A percentile compares a stretch with the other conserved stretches of the same genome.
phyloP scores from a whole-genome alignment of 2,797 vertebrate species.

The Tenualosa thibaudeaui region DNA sequence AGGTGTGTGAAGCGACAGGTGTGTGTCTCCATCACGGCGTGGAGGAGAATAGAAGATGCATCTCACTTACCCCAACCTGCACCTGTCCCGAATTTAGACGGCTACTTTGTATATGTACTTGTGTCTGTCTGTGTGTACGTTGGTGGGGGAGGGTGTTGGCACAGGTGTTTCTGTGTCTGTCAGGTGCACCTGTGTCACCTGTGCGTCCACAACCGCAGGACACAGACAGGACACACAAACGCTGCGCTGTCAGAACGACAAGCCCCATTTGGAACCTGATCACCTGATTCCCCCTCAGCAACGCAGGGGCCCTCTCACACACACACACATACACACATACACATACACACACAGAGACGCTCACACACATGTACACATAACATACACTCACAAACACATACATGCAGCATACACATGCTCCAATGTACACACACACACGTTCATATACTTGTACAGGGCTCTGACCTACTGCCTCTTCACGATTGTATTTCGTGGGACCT shows the following conservation, averaged over 20 bases:
- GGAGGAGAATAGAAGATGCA: background rate
- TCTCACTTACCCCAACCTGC: constrained; percentile 15
- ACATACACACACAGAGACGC: background rate
- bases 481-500: constrained; percentile 66
- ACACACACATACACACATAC: constrained; percentile 1
- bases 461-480: background rate
- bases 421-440: constrained; percentile 24
- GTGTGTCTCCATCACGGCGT: background rate
- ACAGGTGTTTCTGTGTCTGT: constrained; percentile 12
- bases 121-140: background rate
- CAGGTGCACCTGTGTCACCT: constrained; percentile 63
- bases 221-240: constrained; percentile 64
- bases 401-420: constrained; percentile 15
- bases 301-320: constrained; percentile 46
- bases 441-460: background rate
- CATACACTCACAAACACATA: constrained; percentile 12
- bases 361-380: background rate
- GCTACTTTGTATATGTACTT: background rate
- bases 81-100: constrained; percentile 22
- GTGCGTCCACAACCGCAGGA: constrained; percentile 61
- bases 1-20: background rate
- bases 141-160: constrained; percentile 17
- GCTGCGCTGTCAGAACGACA: constrained; percentile 58
- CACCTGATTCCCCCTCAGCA: constrained; percentile 26
- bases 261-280: constrained; percentile 35